Evolutionary conservation across 2,888 invertebrate species (phyloP), one percentile per base, ranked within the genome.

Genomic region (Pogonocherus hispidulus): DNA sequence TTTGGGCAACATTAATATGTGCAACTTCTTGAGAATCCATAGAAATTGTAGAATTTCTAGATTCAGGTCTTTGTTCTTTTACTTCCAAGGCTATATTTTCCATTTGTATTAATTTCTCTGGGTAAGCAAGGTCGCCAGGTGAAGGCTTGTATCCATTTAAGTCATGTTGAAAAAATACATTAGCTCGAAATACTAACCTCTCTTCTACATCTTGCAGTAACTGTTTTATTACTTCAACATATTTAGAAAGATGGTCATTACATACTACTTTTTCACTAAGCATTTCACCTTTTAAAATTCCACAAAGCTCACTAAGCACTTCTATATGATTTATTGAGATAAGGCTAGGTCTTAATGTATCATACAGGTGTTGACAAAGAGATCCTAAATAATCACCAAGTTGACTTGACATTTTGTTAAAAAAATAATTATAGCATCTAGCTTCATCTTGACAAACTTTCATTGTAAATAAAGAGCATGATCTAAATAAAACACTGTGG

Each of bases 31-130:
- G 91, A 1, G 92, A 91, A 0, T 91, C 90, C 75, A 90, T 86
- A 0, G 95, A 94, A 23, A 90, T 84, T 79, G 92, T 86, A 0
- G 94, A 94, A 59, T 87, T 69, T 90, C 91, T 89, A 0, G 93
- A 92, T 77, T 93, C 92, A 46, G 92, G 89, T 6, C 92, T 87
- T 57, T 68, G 70, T 14, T 81, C 81, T 67, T 75, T 79, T 16
- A 85, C 71, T 70, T 85, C 85, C 54, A 84, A 73, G 9, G 84
- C 80, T 65, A 85, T 82, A 69, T 83, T 83, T 90, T 98, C 96
- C 97, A 99, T 99, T 95, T 99, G 98, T 84, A 95, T 92, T 70
- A 99, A 87, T 85, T 99, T 98, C 79, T 98, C 96, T 0, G 99
- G 99, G 87, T 99, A 99, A 0, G 98, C 98, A 70, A 99, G 89